phyloP scores from a whole-genome alignment of 2,888 invertebrate genomes.

The Branchellion lobata region DNA sequence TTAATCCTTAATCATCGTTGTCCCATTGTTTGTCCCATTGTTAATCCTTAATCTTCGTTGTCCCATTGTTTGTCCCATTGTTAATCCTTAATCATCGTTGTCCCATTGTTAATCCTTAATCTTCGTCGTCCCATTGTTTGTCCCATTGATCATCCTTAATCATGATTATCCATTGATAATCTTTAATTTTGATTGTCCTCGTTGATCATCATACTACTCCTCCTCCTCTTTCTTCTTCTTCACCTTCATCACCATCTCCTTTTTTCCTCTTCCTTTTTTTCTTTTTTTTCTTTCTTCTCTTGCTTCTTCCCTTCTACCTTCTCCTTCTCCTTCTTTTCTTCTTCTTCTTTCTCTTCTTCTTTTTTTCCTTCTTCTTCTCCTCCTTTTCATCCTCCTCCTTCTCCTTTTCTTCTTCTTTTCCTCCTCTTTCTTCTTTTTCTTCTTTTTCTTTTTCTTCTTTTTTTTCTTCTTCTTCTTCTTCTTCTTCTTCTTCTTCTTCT shows the following conservation, averaged over 20 bases:
- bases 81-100: neutral
- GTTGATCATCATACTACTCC: too few relatives aligned
- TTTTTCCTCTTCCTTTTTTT: too few relatives aligned
- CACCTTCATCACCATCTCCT: too few relatives aligned
- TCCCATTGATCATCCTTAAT: neutral
- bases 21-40: neutral
- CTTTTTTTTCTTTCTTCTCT: too few relatives aligned
- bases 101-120: neutral
- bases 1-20: neutral
- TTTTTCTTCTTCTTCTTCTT: slow-evolving; percentile 3
- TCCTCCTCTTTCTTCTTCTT: too few relatives aligned
- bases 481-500: slow-evolving; percentile 13
- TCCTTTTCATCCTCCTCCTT: slow-evolving; percentile 1
- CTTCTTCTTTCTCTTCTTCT: neutral
- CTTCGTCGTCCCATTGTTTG: neutral
- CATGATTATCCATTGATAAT: neutral
- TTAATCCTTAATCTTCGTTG: neutral
- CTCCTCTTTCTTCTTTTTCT: neutral
- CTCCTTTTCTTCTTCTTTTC: neutral
- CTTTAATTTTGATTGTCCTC: too few relatives aligned
- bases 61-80: neutral
- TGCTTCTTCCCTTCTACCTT: too few relatives aligned
- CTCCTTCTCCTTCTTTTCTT: neutral
- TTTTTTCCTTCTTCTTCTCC: neutral
- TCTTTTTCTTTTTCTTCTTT: slow-evolving; percentile 4